Evolutionary conservation across 2,113 vertebrate genomes (phyloP), one percentile per base, ranked within the genome.

Genomic region (Irena cyanogastra): DNA sequence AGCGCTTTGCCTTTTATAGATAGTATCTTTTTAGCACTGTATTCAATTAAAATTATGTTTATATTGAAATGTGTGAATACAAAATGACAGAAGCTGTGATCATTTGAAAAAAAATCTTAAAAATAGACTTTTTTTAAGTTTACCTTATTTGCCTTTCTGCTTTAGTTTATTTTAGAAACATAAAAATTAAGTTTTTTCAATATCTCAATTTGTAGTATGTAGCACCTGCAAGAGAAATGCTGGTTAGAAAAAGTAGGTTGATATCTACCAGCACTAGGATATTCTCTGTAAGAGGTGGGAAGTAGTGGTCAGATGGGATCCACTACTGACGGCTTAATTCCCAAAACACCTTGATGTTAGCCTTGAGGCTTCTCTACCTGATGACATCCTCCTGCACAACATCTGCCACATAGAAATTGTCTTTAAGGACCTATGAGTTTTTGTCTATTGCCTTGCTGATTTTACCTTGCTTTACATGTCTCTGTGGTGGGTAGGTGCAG

Each of bases 311-410:
- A 60, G 37, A 37, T 9, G n/a, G 15, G 8, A 61, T 20, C 16
- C 18, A 30, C 4, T 47, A 4, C 2, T 39, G 21, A 16, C 3
- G 22, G 11, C 7, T 49, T 77, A 4, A 11, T 30, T 77, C 18
- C 18, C 45, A 78, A 23, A 59, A 4, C 5, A 30, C 16, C 13
- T 44, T 13, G 9, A 11, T 0, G 0, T 39, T 28, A 11, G 6
- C 5, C 13, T 66, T 68, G 42, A 64, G 16, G 13, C 1, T 61
- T 3, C 2, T 39, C 30, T 59, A 17, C 20, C 4, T 56, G 12
- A 26, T 39, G 12, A 35, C 13, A 35, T 18, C 33, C 41, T 27
- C 18, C 71, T 53, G 20, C 15, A 77, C 30, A 44, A 35, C 5
- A 19, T 28, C 27, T 23, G 16, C 14, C 16, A 49, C 19, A 53